These are phyloP conservation scores for Ryuthela nishihirai DNA, from an alignment of 2,888 invertebrate species.

Conservation along the genomic window DNA sequence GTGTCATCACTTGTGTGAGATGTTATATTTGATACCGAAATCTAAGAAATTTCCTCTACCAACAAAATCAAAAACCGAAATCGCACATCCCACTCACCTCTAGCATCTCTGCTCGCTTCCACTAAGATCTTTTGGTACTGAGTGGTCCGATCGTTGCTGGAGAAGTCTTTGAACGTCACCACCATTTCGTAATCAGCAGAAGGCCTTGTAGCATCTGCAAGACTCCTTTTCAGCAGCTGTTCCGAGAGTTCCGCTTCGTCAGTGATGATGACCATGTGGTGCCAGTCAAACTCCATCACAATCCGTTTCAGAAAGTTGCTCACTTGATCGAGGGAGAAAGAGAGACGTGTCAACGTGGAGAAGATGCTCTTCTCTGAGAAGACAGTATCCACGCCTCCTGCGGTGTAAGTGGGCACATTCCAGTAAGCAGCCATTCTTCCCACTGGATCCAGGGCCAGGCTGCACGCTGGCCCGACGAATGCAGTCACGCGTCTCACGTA, in stretches of 20 bases:
- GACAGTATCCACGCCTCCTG: constrained; percentile 39
- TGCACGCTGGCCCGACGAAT: constrained; percentile 80
- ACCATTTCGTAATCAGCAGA: constrained; percentile 1
- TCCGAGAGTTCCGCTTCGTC: constrained; percentile 40
- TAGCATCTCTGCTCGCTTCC: constrained; percentile 10
- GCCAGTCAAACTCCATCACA: constrained; percentile 41
- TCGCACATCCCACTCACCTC: too few species aligned
- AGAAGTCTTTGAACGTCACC: constrained; percentile 19
- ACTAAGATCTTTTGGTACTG: constrained; percentile 11
- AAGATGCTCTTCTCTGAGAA: constrained; percentile 38
- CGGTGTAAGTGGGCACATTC: constrained; percentile 87
- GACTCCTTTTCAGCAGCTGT: constrained; percentile 20
- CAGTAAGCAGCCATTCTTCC: constrained; percentile 83
- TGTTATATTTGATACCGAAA: too few species aligned
- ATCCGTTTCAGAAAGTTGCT: constrained; percentile 36
- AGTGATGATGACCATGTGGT: constrained; percentile 39
- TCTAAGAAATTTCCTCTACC: too few species aligned
- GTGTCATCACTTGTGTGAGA: too few species aligned
- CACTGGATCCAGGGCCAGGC: constrained; percentile 76
- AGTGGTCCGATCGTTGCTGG: not conserved
- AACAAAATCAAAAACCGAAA: too few species aligned
- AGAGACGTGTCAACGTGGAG: constrained; percentile 40
- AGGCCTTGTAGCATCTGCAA: constrained; percentile 6
- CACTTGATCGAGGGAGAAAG: constrained; percentile 41
- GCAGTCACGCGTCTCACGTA: constrained; percentile 52